Evolutionary conservation across 2,113 vertebrate species (phyloP).

Genomic region (Elachura formosa): DNA sequence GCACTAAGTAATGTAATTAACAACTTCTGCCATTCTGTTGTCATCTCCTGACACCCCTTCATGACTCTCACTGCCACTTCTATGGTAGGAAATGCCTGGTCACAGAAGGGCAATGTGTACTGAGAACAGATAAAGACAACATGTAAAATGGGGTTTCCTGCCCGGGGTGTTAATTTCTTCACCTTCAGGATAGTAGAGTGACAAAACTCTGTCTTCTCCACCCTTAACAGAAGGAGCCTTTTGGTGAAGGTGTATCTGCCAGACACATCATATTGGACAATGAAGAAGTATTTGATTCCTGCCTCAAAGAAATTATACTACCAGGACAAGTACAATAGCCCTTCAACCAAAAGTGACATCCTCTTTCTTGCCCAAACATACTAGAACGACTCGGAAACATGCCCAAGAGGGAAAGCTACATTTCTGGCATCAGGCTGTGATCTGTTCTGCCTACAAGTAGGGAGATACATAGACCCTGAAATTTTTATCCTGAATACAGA

Average conservation of each 20-base stretch:
- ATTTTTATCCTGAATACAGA: neutral
- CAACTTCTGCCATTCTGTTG: neutral
- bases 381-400: neutral
- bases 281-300: neutral
- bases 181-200: fast-evolving
- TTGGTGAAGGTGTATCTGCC: neutral
- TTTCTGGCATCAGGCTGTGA: neutral
- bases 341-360: neutral
- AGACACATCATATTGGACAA: neutral
- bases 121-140: neutral
- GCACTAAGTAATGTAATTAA: neutral
- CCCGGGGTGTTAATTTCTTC: neutral
- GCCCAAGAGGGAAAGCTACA: neutral
- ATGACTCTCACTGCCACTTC: neutral
- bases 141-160: neutral
- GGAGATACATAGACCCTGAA: neutral
- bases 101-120: neutral
- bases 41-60: neutral
- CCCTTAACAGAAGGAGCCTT: neutral
- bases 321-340: neutral
- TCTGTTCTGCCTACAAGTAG: neutral
- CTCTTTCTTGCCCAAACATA: neutral
- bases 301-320: neutral
- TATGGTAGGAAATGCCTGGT: neutral
- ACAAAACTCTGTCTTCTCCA: neutral